phyloP scores from a whole-genome alignment of 2,113 vertebrate species.

The Dicerorhinus sumatrensis region DNA sequence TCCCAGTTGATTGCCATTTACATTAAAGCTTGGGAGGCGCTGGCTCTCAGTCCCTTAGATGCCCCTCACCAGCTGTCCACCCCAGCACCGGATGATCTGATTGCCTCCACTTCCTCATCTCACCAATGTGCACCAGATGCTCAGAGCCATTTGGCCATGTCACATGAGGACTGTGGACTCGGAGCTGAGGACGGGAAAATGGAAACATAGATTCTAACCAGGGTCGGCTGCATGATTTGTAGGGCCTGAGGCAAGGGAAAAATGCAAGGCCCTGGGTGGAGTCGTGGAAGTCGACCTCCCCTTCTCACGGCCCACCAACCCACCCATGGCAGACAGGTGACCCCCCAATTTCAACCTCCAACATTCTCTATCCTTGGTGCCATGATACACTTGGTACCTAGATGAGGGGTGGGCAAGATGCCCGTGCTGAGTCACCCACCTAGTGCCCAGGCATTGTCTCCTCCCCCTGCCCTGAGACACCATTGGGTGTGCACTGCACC shows the following conservation, averaged over 20 bases:
- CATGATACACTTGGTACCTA: neutral
- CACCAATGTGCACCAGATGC: neutral
- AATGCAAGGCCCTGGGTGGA: neutral
- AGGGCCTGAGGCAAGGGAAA: neutral
- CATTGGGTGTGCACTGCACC: too few relatives aligned
- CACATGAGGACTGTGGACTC: too few relatives aligned
- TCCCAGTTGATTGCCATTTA: too few relatives aligned
- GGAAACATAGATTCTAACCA: neutral
- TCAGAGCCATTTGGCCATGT: neutral
- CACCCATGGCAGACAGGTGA: too few relatives aligned
- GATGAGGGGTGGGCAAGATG: too few relatives aligned
- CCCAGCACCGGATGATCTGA: neutral
- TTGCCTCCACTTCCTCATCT: neutral
- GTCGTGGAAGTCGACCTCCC: too few relatives aligned
- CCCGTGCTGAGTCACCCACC: too few relatives aligned
- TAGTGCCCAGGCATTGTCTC: too few relatives aligned
- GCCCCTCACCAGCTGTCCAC: neutral
- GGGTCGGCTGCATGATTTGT: neutral
- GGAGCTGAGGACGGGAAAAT: too few relatives aligned
- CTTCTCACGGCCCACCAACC: neutral
- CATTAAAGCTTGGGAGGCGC: too few relatives aligned
- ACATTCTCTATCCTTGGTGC: neutral
- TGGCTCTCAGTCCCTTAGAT: neutral
- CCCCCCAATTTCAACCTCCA: neutral
- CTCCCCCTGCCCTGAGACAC: too few relatives aligned